Evolutionary conservation across 2,888 invertebrate species (phyloP).

Genomic region (Hymenopus coronatus): DNA sequence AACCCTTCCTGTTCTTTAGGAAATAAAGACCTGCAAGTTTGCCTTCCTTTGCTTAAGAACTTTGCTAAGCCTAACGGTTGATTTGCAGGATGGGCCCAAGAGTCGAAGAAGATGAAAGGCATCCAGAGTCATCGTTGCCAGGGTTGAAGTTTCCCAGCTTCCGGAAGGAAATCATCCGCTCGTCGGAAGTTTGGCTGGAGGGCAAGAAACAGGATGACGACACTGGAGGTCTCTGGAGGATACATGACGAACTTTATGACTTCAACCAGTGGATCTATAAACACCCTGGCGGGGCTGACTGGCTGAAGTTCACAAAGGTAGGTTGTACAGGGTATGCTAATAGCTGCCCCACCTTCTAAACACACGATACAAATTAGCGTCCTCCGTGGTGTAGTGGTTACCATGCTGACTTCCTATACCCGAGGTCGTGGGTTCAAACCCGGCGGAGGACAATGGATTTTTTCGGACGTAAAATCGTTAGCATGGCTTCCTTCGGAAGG

Average conservation of each 20-base stretch:
- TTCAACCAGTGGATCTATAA: constrained; percentile 70
- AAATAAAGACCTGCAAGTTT: no score
- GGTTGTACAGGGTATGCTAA: constrained; percentile 24
- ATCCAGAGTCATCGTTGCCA: constrained; percentile 17
- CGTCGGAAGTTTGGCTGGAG: constrained; percentile 58
- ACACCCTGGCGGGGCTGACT: constrained; percentile 85
- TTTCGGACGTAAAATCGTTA: no score
- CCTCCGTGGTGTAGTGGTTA: no score
- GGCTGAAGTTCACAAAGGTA: constrained; percentile 54
- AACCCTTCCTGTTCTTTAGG: no score
- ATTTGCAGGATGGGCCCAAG: neutral
- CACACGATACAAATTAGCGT: no score
- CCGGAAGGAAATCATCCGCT: constrained; percentile 50
- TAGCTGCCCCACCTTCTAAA: no score
- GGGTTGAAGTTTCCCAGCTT: constrained; percentile 49
- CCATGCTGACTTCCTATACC: no score
- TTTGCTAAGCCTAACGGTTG: neutral
- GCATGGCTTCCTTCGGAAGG: no score
- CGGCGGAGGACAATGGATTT: no score
- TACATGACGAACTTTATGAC: constrained; percentile 78
- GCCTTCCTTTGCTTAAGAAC: neutral
- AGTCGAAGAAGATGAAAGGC: neutral
- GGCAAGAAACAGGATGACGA: constrained; percentile 68
- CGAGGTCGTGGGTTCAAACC: no score
- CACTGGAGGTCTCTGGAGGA: constrained; percentile 73